Conservation (phyloP, 1,140 invertebrate species). For the Lasioglossum baleicum region DNA sequence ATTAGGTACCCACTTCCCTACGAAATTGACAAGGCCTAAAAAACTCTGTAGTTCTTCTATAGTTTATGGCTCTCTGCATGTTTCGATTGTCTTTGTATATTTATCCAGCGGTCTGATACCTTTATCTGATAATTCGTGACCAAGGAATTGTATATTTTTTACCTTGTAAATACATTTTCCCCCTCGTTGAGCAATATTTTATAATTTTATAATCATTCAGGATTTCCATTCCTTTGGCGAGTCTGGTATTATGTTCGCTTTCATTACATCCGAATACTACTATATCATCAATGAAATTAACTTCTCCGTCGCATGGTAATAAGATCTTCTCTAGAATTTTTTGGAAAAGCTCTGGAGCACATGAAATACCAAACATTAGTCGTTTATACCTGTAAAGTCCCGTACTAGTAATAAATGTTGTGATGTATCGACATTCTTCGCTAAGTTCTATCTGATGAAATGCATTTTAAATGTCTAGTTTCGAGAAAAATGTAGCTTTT, state of each 20-base stretch:
- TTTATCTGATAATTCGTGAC: neutral
- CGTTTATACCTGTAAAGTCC: neutral
- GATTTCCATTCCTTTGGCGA: neutral
- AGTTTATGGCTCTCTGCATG: neutral
- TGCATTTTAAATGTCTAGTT: neutral
- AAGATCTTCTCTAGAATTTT: neutral
- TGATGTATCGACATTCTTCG: no score
- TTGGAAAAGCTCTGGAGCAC: neutral
- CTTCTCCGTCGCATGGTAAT: neutral
- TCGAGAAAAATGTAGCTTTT: neutral
- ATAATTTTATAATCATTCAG: neutral
- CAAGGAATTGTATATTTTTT: neutral
- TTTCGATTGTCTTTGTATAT: neutral
- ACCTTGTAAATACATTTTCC: neutral
- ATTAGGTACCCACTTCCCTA: neutral
- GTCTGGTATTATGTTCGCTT: neutral
- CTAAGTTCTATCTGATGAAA: neutral
- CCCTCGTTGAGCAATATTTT: neutral
- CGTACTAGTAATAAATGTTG: neutral
- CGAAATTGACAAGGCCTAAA: neutral
- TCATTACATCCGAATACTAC: neutral
- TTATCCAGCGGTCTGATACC: no score
- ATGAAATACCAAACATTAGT: neutral
- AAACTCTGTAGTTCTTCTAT: neutral
- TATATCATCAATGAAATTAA: neutral